Evolutionary conservation across 2,888 invertebrate genomes (phyloP), one percentile per base, ranked within the genome.

Genomic region (Parapristionchus giblindavisi): DNA sequence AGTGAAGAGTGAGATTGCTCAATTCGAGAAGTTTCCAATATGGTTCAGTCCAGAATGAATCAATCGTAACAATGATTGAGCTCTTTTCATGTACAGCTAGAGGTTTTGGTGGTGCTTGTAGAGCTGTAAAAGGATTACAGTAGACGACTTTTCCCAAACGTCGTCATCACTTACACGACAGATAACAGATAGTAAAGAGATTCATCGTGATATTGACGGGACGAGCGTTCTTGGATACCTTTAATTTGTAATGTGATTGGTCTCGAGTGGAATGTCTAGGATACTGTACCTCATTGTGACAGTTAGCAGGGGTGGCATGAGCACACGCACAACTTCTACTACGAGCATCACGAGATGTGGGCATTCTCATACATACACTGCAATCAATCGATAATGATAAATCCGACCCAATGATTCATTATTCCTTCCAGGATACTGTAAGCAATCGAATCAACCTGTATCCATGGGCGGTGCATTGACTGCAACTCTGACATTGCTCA

Each of bases 11-110:
- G 58, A 87, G 77, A 68, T 86, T 84, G 38, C 78, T 76, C 43
- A 85, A 74, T 51, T 80, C 77, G 58, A 87, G 76, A 29, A 79
- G 78, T 61, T 78, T 78, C 87, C 87, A 87, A 70, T 87, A 87
- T 29, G 83, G 83, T 74, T 84, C 84, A 52, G 51, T 34, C 87
- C 87, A 87, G 79, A 87, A 87, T 36, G 82, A 81, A 72, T 87
- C 85, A n/a, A 87, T 79, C 1, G 85, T 86, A 11, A 85, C 84
- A 3, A 86, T 76, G 29, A 86, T 77, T 11, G 79, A 78, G 11
- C 76, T 77, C 72, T 83, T 81, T 63, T 81, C 81, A 68, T 84
- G 82, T 11, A 80, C 78, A 17, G 85, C 85, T 27, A 80, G 52
- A 24, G 85, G 83, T 52, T 78, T 75, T 24, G 85, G 84, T 32